Evolutionary conservation across 2,888 invertebrate species (phyloP).

Genomic region (Euspilapteryx auroguttella): DNA sequence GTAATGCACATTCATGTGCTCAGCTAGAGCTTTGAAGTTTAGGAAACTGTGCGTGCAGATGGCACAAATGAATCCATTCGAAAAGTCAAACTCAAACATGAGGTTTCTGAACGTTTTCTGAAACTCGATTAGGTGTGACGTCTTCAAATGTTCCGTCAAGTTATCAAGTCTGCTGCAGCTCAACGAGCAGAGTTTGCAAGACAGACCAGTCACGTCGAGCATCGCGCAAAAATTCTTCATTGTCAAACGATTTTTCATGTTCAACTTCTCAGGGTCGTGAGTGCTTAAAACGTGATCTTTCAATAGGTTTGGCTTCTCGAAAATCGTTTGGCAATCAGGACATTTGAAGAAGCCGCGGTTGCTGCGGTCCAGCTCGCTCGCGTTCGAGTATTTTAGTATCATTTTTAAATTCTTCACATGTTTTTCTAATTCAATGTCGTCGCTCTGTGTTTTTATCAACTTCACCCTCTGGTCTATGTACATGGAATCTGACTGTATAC

Average conservation of each 20-base stretch:
- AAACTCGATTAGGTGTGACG: slow-evolving; percentile 11
- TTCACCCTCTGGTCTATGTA: no score
- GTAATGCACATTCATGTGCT: slow-evolving; percentile 3
- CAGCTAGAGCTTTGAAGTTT: neutral
- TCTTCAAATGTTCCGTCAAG: slow-evolving; percentile 11
- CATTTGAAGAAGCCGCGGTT: slow-evolving; percentile 21
- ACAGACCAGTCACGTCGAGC: slow-evolving; percentile 12
- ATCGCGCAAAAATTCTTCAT: slow-evolving; percentile 5
- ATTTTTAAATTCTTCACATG: slow-evolving; percentile 10
- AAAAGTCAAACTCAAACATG: neutral
- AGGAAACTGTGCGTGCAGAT: neutral
- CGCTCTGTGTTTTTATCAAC: no score
- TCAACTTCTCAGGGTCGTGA: slow-evolving; percentile 18
- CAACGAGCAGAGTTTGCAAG: slow-evolving; percentile 11
- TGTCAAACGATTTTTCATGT: slow-evolving; percentile 17
- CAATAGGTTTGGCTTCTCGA: slow-evolving; percentile 15
- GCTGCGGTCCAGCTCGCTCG: slow-evolving; percentile 20
- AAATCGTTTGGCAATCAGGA: slow-evolving; percentile 18
- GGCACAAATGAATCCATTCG: neutral
- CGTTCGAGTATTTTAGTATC: slow-evolving; percentile 24
- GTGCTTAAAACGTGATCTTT: slow-evolving; percentile 24
- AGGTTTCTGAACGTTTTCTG: slow-evolving; percentile 5
- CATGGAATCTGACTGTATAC: no score
- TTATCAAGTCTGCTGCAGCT: slow-evolving; percentile 8
- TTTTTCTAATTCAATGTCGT: no score